Conservation (phyloP, 2,888 invertebrate genomes). For the Gisinianus flammeolus region DNA sequence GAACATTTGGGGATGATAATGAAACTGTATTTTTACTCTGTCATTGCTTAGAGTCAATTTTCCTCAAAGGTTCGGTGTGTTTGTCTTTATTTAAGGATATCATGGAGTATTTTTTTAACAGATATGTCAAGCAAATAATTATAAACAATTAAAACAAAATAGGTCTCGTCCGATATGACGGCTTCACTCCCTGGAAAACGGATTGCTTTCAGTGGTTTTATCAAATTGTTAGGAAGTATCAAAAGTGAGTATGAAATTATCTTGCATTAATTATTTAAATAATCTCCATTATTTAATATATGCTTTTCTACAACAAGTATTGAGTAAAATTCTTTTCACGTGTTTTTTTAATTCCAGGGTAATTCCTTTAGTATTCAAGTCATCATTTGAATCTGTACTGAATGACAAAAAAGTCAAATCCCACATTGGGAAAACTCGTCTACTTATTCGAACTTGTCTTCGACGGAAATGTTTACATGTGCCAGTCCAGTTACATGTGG, state of each 20-base stretch:
- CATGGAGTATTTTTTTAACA: background rate
- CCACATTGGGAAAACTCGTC: constrained; percentile 64
- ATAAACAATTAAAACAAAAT: background rate
- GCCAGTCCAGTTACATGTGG: constrained; percentile 66
- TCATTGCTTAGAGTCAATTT: constrained; percentile 67
- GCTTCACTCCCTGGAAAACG: constrained; percentile 62
- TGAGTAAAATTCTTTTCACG: background rate
- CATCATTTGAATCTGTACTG: constrained; percentile 64
- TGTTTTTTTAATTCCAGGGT: constrained; percentile 36
- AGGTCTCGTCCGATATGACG: constrained; percentile 61
- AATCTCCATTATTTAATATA: background rate
- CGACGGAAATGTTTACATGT: constrained; percentile 66
- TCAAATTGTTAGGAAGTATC: constrained; percentile 62
- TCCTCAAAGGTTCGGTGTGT: constrained; percentile 64
- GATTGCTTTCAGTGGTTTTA: constrained; percentile 68
- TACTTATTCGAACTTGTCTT: constrained; percentile 66
- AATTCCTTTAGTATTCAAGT: constrained; percentile 61
- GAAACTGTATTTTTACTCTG: constrained; percentile 65
- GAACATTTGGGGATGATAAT: constrained; percentile 65
- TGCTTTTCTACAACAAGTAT: no score
- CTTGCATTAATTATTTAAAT: background rate
- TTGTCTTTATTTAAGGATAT: background rate
- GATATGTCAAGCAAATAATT: background rate
- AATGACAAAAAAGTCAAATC: constrained; percentile 63
- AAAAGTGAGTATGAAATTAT: constrained; percentile 52